Evolutionary conservation across 2,797 vertebrate species (phyloP).

Genomic region (Pangasius sanitwongsei): DNA sequence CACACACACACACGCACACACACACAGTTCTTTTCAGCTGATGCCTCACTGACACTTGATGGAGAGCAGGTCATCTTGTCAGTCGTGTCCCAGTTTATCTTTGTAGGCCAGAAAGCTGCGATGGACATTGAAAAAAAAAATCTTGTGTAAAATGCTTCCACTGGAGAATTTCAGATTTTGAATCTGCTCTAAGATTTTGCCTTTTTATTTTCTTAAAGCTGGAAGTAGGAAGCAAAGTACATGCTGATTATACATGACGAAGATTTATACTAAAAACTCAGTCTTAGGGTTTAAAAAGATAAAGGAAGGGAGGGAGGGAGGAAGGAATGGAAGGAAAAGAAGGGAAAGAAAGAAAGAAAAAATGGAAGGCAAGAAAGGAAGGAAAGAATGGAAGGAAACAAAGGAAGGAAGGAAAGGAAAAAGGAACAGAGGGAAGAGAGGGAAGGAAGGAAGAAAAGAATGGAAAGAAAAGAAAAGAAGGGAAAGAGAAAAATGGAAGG

Average conservation of each 20-base stretch:
- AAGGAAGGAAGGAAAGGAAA: not conserved
- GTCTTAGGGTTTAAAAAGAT: not conserved
- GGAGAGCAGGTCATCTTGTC: conserved; percentile 33
- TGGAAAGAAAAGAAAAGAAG: too few relatives aligned
- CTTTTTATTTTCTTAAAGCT: not conserved
- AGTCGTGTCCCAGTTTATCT: conserved; percentile 1
- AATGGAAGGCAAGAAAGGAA: not conserved
- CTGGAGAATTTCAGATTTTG: not conserved
- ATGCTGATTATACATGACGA: not conserved
- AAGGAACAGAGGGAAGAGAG: too few relatives aligned
- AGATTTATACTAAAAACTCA: not conserved
- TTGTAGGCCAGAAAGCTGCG: not conserved
- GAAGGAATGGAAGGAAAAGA: not conserved
- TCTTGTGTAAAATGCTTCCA: not conserved
- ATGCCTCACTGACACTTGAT: conserved; percentile 37
- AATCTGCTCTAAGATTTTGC: not conserved
- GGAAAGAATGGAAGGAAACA: not conserved
- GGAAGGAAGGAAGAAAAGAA: too few relatives aligned
- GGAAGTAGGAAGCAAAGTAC: not conserved
- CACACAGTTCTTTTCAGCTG: conserved; percentile 18
- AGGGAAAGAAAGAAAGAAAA: not conserved
- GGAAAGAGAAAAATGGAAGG: too few relatives aligned
- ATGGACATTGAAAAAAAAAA: not conserved
- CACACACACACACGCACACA: not conserved
- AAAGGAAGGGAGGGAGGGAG: not conserved